Percentiles rank a stretch among this genome's conserved stretches.
Conservation (phyloP, 2,888 invertebrate genomes). For the Psylliodes chrysocephalus region DNA sequence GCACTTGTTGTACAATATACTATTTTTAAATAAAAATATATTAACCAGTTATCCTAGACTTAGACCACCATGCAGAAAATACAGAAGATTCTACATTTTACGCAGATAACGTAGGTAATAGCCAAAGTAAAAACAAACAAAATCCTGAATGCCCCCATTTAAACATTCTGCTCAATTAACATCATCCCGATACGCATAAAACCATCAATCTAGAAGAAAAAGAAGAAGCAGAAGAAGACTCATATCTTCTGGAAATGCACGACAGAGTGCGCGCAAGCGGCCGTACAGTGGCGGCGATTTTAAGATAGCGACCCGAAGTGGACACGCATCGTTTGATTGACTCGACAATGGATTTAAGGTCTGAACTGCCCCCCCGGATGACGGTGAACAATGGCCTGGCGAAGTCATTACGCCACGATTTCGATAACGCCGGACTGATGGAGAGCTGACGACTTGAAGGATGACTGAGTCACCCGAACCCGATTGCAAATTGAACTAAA, state of each 20-base stretch:
- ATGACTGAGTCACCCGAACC: conserved; percentile 38
- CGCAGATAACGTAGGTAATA: too few relatives aligned
- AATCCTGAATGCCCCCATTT: too few relatives aligned
- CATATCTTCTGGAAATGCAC: conserved; percentile 24
- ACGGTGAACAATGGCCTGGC: conserved; percentile 58
- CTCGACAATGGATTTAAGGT: conserved; percentile 60
- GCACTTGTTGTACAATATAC: too few relatives aligned
- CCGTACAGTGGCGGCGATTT: conserved; percentile 33
- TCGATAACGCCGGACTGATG: conserved; percentile 55
- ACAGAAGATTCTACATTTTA: too few relatives aligned
- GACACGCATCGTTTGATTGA: conserved; percentile 57
- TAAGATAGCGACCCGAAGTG: conserved; percentile 35
- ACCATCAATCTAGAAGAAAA: background rate
- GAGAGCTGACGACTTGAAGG: conserved; percentile 56
- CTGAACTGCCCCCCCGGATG: conserved; percentile 56
- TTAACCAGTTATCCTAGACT: too few relatives aligned
- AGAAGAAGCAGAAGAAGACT: background rate
- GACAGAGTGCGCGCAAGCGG: conserved; percentile 30
- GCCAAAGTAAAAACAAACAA: too few relatives aligned
- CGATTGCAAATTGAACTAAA: conserved; percentile 18
- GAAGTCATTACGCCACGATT: conserved; percentile 57
- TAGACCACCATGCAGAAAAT: too few relatives aligned
- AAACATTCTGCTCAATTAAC: conserved; percentile 1
- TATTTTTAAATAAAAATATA: too few relatives aligned
- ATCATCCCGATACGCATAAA: background rate